A percentile compares a stretch with the other conserved stretches of the same genome.
phyloP scores from a whole-genome alignment of 2,797 vertebrate genomes.

The Cyclura pinguis region DNA sequence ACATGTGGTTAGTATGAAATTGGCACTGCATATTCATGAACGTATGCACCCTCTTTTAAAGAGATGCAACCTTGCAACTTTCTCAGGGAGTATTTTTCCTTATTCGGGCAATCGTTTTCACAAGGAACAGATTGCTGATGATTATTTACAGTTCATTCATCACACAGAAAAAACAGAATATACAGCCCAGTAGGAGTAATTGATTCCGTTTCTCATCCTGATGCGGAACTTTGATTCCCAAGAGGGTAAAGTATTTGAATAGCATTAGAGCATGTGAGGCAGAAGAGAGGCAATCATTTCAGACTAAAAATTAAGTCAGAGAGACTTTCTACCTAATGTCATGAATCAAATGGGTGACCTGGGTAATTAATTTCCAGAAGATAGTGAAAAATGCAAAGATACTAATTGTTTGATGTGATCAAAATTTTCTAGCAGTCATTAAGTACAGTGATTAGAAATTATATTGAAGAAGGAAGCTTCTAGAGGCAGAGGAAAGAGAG shows the following conservation, averaged over 20 bases:
- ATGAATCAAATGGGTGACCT: constrained; percentile 25
- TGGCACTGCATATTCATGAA: constrained; percentile 28
- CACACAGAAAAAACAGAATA: constrained; percentile 15
- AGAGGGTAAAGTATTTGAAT: constrained; percentile 31
- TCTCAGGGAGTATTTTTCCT: constrained; percentile 24
- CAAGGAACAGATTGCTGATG: constrained; percentile 41
- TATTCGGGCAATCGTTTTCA: constrained; percentile 37
- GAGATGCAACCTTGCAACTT: constrained; percentile 30
- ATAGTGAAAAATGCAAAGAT: background rate
- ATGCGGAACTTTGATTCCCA: constrained; percentile 27
- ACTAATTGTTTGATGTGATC: constrained; percentile 43
- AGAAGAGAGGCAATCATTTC: constrained; percentile 24
- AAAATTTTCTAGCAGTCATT: background rate
- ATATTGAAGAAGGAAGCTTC: background rate
- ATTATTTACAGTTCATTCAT: constrained; percentile 52
- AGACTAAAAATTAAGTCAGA: constrained; percentile 28
- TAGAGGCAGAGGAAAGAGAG: background rate
- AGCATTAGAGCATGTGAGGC: constrained; percentile 9
- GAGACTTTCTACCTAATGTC: constrained; percentile 15
- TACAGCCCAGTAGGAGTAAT: constrained; percentile 5
- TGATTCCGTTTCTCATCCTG: constrained; percentile 38
- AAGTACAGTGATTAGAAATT: background rate
- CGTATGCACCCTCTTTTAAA: background rate
- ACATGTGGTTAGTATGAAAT: background rate
- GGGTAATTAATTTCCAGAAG: constrained; percentile 34